Conservation (phyloP, 2,113 vertebrate species). For the Pungitius pungitius region DNA sequence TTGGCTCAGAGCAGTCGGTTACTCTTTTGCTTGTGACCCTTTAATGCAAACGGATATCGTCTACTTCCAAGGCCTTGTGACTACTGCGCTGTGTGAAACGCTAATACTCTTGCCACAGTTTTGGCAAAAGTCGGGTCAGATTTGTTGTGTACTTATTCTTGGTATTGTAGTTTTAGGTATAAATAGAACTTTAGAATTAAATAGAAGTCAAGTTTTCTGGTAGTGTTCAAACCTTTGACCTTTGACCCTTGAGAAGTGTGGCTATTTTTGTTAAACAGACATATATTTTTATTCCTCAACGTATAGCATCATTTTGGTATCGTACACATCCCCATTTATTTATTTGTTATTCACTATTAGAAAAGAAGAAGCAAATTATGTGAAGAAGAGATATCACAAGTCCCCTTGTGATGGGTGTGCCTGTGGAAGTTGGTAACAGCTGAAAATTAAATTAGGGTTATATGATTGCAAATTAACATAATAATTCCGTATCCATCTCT, state of each 20-base stretch:
- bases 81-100: neutral
- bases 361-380: neutral
- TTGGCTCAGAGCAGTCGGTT: neutral
- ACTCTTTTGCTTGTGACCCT: neutral
- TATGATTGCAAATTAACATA: neutral
- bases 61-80: neutral
- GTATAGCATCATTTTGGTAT: neutral
- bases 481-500: slow-evolving; percentile 9
- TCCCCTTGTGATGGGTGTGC: neutral
- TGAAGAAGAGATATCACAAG: neutral
- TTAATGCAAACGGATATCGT: neutral
- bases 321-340: neutral
- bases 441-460: neutral
- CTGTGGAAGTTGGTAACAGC: neutral
- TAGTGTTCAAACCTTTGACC: neutral
- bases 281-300: neutral
- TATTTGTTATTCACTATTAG: no score
- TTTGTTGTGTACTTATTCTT: neutral
- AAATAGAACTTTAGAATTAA: neutral
- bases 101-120: neutral
- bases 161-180: neutral
- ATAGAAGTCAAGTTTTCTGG: neutral
- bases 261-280: neutral
- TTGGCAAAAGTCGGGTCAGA: neutral
- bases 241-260: neutral